Conservation (phyloP, 1,140 invertebrate species). For the Phymorhynchus buccinoides region DNA sequence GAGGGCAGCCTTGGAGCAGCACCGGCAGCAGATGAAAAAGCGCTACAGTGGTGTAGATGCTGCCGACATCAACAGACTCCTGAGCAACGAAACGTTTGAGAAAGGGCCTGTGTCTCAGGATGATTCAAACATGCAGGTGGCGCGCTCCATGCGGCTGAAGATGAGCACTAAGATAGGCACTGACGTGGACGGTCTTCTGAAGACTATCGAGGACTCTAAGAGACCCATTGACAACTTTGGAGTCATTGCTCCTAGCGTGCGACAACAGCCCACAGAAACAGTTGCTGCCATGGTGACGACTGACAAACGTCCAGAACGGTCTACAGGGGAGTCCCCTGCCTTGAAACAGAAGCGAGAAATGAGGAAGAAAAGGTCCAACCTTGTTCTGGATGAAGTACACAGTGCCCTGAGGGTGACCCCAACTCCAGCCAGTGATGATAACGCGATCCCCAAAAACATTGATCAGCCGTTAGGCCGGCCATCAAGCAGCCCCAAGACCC, state of each 20-base stretch:
- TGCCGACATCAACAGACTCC: conserved; percentile 51
- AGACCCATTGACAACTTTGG: conserved; percentile 52
- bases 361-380: conserved; percentile 60
- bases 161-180: conserved; percentile 61
- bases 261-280: conserved; percentile 34
- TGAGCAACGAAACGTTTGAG: conserved; percentile 43
- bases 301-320: conserved; percentile 34
- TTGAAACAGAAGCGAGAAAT: conserved; percentile 58
- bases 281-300: conserved; percentile 43
- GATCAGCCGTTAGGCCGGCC: not conserved
- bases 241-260: conserved; percentile 48
- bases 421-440: not conserved
- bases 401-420: conserved; percentile 52
- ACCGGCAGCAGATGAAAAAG: conserved; percentile 49
- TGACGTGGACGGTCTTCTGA: conserved; percentile 66
- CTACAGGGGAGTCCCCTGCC: conserved; percentile 48
- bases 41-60: conserved; percentile 58
- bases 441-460: not conserved
- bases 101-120: not conserved
- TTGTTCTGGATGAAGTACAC: conserved; percentile 63
- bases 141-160: conserved; percentile 57
- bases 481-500: not conserved
- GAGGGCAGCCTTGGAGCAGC: conserved; percentile 40
- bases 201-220: conserved; percentile 63
- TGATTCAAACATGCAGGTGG: conserved; percentile 46